Evolutionary conservation across 2,113 vertebrate species (phyloP), one percentile per base, ranked within the genome.

Genomic region (Oreochromis tanganicae): DNA sequence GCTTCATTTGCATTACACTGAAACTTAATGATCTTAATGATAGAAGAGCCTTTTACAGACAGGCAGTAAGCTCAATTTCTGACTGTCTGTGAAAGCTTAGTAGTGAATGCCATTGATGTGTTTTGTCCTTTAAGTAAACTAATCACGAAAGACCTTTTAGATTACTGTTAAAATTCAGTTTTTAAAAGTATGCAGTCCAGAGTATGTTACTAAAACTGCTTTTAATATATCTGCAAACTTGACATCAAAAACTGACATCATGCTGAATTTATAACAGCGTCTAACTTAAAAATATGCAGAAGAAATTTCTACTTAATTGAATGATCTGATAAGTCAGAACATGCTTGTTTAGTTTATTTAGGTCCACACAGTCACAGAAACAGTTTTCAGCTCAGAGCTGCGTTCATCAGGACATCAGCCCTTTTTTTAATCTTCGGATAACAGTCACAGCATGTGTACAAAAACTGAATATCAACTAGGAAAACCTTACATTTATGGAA

Each of bases 391-490:
- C 57, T 32, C 57, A 61, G 1, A 61, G 8, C 57, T 61, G 57
- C 14, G 0, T 61, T 61, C 57, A 61, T 61, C 14, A 32, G 27
- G 14, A 29, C 27, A 32, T 17, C 56, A 32, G 27, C 14, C 27
- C 0, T 6, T 13, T 21, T 5, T 1, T 59, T 9, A 3, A 61
- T 4, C 57, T 19, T 34, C 5, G 1, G 5, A 4, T 34, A 61
- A 34, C 3, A 19, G 29, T 34, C 2, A 61, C 29, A 61, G 9
- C 16, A 61, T 9, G 27, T 27, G 27, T 27, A 19, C 29, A 61
- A 34, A 34, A 61, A 19, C 59, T 19, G 59, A 61, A 34, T 61
- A 34, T 19, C 5, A 11, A 61, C 16, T 10, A 34, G 29, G 59
- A 61, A 61, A 61, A 19, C 29, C 29, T 63, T 63, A 63, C 19